Percentiles rank a stretch among this genome's conserved stretches.
Conservation (phyloP, 2,113 vertebrate genomes). For the Butastur rufipennis region DNA sequence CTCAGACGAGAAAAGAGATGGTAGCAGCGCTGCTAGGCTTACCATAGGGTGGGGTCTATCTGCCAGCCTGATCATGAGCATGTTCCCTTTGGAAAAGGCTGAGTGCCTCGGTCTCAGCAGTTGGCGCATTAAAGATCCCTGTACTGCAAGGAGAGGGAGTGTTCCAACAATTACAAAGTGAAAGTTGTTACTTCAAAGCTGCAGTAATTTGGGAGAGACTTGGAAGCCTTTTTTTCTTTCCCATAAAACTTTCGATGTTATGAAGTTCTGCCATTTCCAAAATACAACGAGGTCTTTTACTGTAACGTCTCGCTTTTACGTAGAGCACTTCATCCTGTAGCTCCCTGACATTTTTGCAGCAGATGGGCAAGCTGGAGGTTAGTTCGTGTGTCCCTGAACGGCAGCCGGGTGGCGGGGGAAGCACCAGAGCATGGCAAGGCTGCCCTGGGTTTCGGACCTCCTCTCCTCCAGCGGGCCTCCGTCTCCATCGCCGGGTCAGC, state of each 20-base stretch:
- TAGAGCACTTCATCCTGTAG: accelerated
- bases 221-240: not conserved
- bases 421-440: not conserved
- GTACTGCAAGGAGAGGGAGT: not conserved
- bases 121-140: not conserved
- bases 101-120: not conserved
- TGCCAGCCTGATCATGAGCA: not conserved
- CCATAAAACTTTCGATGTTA: not conserved
- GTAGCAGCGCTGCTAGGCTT: not conserved
- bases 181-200: conserved; percentile 38
- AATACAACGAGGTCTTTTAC: not conserved
- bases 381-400: accelerated
- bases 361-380: accelerated
- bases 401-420: not conserved
- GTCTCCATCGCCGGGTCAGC: not conserved
- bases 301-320: not conserved
- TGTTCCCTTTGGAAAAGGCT: not conserved
- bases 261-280: not conserved
- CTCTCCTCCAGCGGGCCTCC: too few relatives aligned
- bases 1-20: not conserved
- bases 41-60: not conserved
- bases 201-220: conserved; percentile 10
- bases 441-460: accelerated
- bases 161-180: not conserved
- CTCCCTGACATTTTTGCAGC: not conserved